Evolutionary conservation across 1,140 invertebrate species (phyloP).

Genomic region (Doryteuthis pealeii): DNA sequence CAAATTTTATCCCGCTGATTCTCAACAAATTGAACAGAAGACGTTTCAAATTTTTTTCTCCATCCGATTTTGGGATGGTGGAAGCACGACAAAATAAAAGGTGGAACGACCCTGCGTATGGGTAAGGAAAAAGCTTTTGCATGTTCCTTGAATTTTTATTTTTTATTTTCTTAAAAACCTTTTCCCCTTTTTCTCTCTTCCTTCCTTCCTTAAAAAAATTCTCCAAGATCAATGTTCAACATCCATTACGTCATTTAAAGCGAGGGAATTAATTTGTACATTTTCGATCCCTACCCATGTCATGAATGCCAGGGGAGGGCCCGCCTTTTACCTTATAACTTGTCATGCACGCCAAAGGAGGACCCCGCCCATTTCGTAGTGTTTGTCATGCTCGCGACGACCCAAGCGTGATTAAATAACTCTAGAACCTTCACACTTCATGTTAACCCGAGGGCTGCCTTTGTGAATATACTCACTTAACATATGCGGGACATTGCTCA

Average conservation of each 20-base stretch:
- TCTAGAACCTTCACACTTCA: neutral
- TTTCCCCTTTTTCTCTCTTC: no score
- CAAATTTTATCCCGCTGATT: no score
- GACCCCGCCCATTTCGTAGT: slow-evolving; percentile 6
- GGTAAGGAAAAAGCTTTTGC: no score
- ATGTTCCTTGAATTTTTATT: no score
- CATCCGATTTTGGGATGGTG: no score
- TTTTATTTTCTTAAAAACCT: no score
- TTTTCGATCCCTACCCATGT: neutral
- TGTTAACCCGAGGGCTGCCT: neutral
- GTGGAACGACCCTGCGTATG: no score
- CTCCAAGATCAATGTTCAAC: neutral
- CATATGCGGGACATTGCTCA: slow-evolving; percentile 3
- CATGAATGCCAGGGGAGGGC: slow-evolving; percentile 6
- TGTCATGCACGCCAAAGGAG: slow-evolving; percentile 10
- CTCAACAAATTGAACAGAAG: no score
- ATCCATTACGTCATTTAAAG: neutral
- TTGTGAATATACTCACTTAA: neutral
- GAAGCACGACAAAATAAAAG: no score
- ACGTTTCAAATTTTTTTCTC: no score
- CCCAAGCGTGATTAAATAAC: neutral
- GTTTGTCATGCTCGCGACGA: neutral
- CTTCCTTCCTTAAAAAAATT: neutral
- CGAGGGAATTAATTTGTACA: neutral
- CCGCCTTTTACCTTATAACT: slow-evolving; percentile 2